These are phyloP conservation scores for Rhinolophus ferrumequinum DNA, from an alignment of 2,113 vertebrate species.

Conservation along the genomic window DNA sequence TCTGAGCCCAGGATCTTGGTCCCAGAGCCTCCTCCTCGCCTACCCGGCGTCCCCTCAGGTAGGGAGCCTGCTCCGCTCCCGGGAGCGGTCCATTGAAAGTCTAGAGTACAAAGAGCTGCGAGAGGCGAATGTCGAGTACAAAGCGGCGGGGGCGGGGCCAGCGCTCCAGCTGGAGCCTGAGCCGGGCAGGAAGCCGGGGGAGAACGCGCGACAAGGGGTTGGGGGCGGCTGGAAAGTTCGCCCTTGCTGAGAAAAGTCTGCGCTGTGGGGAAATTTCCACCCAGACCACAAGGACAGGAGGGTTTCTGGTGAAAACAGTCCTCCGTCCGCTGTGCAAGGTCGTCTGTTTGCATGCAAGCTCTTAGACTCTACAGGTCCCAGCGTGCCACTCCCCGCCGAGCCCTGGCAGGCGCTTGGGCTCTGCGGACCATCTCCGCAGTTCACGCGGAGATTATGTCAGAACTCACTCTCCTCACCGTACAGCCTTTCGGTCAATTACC, in stretches of 20 bases:
- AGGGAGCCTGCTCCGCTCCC: conserved; percentile 60
- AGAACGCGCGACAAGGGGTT: conserved; percentile 61
- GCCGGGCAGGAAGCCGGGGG: conserved; percentile 80
- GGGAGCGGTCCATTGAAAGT: conserved; percentile 64
- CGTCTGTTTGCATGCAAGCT: not conserved
- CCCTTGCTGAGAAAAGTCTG: conserved; percentile 47
- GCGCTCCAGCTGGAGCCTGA: conserved; percentile 77
- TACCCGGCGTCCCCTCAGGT: conserved; percentile 65
- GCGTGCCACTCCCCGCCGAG: not conserved
- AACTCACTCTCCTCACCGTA: not conserved
- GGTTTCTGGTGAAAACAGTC: conserved; percentile 48
- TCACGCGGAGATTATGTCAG: not conserved
- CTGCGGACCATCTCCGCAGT: not conserved
- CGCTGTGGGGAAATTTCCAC: conserved; percentile 79
- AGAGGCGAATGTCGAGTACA: conserved; percentile 71
- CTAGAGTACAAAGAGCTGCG: conserved; percentile 77
- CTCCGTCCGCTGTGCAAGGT: conserved; percentile 22
- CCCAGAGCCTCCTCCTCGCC: not conserved
- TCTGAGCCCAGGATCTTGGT: not conserved
- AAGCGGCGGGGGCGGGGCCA: conserved; percentile 80
- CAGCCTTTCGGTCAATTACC: not conserved
- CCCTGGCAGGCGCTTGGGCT: not conserved
- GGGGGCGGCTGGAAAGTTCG: conserved; percentile 82
- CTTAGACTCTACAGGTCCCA: not conserved
- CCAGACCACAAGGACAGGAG: conserved; percentile 57